Conservation (phyloP, 2,113 vertebrate species). For the Megaceryle torquata region DNA sequence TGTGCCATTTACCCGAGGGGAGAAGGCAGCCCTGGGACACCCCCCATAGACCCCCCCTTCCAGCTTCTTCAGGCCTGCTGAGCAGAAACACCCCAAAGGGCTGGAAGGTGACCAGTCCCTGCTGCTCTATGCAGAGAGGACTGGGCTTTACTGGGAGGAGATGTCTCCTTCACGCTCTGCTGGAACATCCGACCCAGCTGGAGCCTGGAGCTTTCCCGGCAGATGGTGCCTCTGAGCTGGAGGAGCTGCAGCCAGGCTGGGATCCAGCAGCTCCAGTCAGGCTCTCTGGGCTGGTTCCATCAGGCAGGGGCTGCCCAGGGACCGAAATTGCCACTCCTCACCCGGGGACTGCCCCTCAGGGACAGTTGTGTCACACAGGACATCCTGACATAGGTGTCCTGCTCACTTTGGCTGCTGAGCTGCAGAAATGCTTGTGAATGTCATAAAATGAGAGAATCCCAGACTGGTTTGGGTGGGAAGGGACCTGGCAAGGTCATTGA, state of each 20-base stretch:
- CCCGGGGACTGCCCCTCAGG: too few relatives aligned
- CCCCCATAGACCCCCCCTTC: not conserved
- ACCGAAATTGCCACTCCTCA: not conserved
- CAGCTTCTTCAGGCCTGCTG: too few relatives aligned
- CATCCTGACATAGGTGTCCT: too few relatives aligned
- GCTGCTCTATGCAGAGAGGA: not conserved
- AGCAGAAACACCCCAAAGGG: not conserved
- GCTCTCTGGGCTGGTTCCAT: too few relatives aligned
- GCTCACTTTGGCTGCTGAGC: too few relatives aligned
- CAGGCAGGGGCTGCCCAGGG: not conserved
- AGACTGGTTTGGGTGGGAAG: too few relatives aligned
- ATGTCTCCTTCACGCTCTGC: not conserved
- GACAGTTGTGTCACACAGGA: too few relatives aligned
- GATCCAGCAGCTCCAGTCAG: not conserved
- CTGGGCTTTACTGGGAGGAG: not conserved
- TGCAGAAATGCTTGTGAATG: too few relatives aligned
- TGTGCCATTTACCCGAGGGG: too few relatives aligned
- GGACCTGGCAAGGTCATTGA: too few relatives aligned
- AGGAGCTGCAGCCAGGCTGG: not conserved
- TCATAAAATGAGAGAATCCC: too few relatives aligned
- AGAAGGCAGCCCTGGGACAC: not conserved
- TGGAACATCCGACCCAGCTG: not conserved
- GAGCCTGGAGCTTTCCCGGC: not conserved
- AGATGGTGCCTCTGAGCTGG: not conserved
- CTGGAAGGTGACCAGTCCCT: not conserved